A percentile compares a stretch with the other conserved stretches of the same genome.
phyloP scores from a whole-genome alignment of 2,888 invertebrate genomes.

The Melanostoma scalare region DNA sequence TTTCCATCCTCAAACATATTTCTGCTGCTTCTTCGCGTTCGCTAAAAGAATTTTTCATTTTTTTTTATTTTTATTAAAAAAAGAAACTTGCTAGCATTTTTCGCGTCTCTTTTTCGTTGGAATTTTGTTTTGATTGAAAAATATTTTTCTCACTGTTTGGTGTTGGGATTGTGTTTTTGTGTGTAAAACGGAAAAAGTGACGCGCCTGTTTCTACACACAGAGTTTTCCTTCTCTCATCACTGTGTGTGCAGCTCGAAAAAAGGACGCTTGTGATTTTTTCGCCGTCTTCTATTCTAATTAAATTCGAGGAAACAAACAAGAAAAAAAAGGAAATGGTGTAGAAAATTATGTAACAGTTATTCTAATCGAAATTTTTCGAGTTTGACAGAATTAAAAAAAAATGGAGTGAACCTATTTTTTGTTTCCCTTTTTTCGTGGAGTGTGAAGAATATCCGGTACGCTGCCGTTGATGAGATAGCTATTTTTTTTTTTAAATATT shows the following conservation, averaged over 20 bases:
- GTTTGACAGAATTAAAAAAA: too few species aligned
- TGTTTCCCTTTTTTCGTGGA: not conserved
- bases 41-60: constrained; percentile 56
- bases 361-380: too few species aligned
- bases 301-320: not conserved
- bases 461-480: constrained; percentile 36
- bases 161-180: constrained; percentile 41
- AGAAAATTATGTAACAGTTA: constrained; percentile 30
- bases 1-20: constrained; percentile 59
- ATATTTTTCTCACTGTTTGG: constrained; percentile 59
- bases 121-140: constrained; percentile 73
- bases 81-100: constrained; percentile 45
- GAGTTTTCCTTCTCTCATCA: constrained; percentile 32
- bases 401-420: not conserved
- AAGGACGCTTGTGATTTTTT: constrained; percentile 60
- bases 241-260: constrained; percentile 14
- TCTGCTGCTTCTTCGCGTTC: constrained; percentile 36
- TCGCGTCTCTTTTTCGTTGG: constrained; percentile 68
- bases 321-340: too few species aligned
- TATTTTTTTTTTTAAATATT: constrained; percentile 41
- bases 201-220: constrained; percentile 64
- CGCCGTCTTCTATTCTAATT: constrained; percentile 4
- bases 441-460: constrained; percentile 45
- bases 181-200: constrained; percentile 62
- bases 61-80: constrained; percentile 56